These are phyloP conservation scores for Halcyon smyrnensis DNA, from an alignment of 2,797 vertebrate species.

Conservation along the genomic window DNA sequence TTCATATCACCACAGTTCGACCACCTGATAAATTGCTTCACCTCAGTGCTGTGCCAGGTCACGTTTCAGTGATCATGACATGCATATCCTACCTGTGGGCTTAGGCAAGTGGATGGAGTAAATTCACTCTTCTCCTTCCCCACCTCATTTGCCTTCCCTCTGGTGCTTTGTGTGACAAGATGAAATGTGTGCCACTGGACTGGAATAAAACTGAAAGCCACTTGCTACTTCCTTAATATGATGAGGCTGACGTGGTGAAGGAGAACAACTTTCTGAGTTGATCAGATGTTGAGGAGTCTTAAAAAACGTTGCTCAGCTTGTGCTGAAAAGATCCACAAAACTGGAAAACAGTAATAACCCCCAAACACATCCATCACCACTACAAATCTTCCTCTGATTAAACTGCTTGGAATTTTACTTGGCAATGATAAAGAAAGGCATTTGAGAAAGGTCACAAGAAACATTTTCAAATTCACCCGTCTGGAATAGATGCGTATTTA, in stretches of 20 bases:
- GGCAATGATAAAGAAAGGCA: slow-evolving; percentile 25
- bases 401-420: slow-evolving; percentile 41
- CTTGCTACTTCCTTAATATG: neutral
- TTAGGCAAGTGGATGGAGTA: neutral
- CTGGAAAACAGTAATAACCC: neutral
- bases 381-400: slow-evolving; percentile 8
- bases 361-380: neutral
- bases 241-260: neutral
- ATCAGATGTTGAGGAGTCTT: neutral
- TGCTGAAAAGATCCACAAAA: neutral
- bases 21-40: neutral
- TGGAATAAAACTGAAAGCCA: neutral
- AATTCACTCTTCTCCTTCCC: neutral
- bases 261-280: neutral
- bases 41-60: neutral
- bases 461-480: slow-evolving; percentile 51
- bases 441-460: slow-evolving; percentile 76
- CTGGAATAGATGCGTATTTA: slow-evolving; percentile 49
- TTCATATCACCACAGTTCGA: neutral
- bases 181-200: neutral
- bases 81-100: neutral
- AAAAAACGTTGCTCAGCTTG: neutral
- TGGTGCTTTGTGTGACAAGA: neutral
- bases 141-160: neutral
- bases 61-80: fast-evolving